Base-by-base conservation (phyloP, 2,113 vertebrate species). In the Apaloderma vittatum region DNA sequence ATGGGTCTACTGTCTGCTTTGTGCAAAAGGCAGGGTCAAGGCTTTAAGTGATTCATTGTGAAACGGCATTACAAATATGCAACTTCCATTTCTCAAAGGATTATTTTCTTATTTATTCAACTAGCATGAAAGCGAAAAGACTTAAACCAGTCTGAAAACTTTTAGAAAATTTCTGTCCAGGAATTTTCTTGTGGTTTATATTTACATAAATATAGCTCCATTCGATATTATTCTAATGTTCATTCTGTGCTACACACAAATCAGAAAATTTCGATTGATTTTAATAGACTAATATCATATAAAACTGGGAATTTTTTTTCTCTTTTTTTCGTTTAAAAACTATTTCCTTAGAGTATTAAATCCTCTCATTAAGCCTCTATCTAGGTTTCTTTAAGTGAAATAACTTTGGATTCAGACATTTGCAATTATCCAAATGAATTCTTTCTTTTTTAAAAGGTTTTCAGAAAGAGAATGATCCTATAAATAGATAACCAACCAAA, bases 401-500 rank as follows among this genome's bases (percentile, higher is more conserved):
- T 15, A 73, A 30, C 11, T 66, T 84, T 55, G 6, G 3, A 36
- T 65, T 65, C 30, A 46, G 15, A 67, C 1, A 1, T 68, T 37
- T 72, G 10, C 13, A 72, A 85, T 81, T 90, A 36, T 70, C 45
- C 49, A 90, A 91, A 95, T 46, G 15, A 77, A 84, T 72, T 46
- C 15, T 77, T 63, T 58, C 6, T 1, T 78, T 83, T 79, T 55
- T 78, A 19, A 26, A 95, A 90, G n/a, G 11, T 55, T 94, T 96
- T 96, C 43, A 93, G 72, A 82, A 74, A 26, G 70, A 96, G 94
- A 70, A 49, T 32, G 68, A 52, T 92, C 8, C 45, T 86, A 45
- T 86, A 94, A 95, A 87, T 85, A 95, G 88, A 96, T 94, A 95
- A 90, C 37, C 63, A 87, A 65, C 18, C 19, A 66, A 66, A 62